These are phyloP conservation scores for Diarsia dahlii DNA, from an alignment of 2,888 invertebrate species.

Conservation along the genomic window DNA sequence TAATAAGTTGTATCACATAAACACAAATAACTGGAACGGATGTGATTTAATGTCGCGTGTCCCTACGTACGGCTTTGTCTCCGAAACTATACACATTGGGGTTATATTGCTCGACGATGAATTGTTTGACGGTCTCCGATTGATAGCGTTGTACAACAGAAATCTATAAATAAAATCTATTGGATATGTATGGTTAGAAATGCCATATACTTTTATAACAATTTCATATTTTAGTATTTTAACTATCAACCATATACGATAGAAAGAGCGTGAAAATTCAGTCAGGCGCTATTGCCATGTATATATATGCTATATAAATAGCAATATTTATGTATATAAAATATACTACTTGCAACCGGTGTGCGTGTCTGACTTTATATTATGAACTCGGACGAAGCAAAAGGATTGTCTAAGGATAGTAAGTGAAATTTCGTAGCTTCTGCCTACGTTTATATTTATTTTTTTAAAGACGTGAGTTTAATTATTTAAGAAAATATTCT, in stretches of 20 bases:
- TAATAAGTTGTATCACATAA: too few relatives aligned
- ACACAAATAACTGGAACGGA: slow-evolving; percentile 12
- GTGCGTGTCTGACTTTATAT: neutral
- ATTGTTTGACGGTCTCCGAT: neutral
- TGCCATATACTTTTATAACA: neutral
- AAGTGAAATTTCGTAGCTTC: neutral
- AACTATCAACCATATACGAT: too few relatives aligned
- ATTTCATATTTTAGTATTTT: neutral
- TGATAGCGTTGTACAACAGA: neutral
- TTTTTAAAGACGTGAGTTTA: neutral
- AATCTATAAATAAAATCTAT: neutral
- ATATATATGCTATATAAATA: too few relatives aligned
- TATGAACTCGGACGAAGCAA: neutral
- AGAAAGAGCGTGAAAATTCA: neutral
- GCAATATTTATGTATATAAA: too few relatives aligned
- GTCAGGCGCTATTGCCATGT: too few relatives aligned
- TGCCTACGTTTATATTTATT: neutral
- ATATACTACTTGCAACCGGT: neutral
- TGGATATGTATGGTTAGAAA: neutral
- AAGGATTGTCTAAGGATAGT: neutral
- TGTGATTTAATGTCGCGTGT: slow-evolving; percentile 34
- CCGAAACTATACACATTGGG: neutral
- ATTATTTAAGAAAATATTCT: neutral
- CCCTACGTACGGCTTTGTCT: slow-evolving; percentile 3
- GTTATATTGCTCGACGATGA: slow-evolving; percentile 2